A percentile compares a stretch with the other conserved stretches of the same genome.
Conservation (phyloP, 2,113 vertebrate genomes). For the Cariama cristata region DNA sequence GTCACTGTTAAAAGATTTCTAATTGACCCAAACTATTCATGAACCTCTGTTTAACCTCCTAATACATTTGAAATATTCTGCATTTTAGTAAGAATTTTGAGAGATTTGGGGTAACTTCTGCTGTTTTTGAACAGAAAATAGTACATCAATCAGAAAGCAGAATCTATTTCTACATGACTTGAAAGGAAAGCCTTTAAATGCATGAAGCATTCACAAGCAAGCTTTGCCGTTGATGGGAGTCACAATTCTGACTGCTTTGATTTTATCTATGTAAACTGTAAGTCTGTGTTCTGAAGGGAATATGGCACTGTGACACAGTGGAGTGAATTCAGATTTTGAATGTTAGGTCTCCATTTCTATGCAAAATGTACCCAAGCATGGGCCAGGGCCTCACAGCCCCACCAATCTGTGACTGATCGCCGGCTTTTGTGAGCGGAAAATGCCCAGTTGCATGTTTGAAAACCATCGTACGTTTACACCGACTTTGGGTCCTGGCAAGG, state of each 20-base stretch:
- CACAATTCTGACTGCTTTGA: not conserved
- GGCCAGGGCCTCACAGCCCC: not conserved
- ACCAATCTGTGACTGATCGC: fast-evolving
- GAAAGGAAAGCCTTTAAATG: not conserved
- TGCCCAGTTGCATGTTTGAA: not conserved
- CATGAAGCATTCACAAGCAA: not conserved
- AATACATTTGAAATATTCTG: not conserved
- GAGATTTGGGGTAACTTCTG: not conserved
- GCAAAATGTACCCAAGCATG: not conserved
- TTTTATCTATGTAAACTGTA: not conserved
- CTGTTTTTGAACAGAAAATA: not conserved
- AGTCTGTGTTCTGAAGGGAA: not conserved
- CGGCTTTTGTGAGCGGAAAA: not conserved
- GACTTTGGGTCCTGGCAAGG: not conserved
- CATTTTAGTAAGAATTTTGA: not conserved
- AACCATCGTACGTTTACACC: fast-evolving
- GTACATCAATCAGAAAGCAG: not conserved
- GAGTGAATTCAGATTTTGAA: not conserved
- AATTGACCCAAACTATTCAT: not conserved
- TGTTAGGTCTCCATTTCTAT: not conserved
- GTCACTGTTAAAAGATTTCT: not conserved
- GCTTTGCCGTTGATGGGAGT: not conserved
- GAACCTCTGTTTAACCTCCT: not conserved
- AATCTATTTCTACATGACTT: not conserved
- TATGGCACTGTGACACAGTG: too few species aligned